Percentiles rank a stretch among this genome's conserved stretches.
Conservation (phyloP, 1,140 invertebrate genomes). For the Pogonognathellus flavescens region DNA sequence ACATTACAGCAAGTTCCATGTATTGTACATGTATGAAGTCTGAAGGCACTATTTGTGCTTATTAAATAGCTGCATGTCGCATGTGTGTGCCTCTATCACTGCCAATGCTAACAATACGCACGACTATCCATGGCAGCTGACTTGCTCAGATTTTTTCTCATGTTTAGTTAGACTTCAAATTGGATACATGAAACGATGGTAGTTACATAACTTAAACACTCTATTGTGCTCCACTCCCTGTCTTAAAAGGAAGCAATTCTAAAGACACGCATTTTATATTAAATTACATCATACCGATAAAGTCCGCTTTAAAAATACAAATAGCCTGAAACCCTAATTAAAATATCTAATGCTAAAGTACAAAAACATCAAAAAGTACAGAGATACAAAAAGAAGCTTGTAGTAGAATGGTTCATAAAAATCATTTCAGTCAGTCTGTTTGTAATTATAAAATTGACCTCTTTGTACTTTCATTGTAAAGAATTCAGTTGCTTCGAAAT, state of each 20-base stretch:
- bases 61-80: slow-evolving; percentile 44
- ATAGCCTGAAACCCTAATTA: not conserved
- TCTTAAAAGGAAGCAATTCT: not conserved
- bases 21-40: not conserved
- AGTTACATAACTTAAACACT: slow-evolving; percentile 7
- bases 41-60: not conserved
- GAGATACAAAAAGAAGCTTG: too few relatives aligned
- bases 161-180: slow-evolving; percentile 29
- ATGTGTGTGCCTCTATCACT: slow-evolving; percentile 28
- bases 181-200: slow-evolving; percentile 7
- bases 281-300: not conserved
- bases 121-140: slow-evolving; percentile 43
- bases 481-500: not conserved
- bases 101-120: slow-evolving; percentile 36
- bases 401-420: too few relatives aligned
- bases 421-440: too few relatives aligned
- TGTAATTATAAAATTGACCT: too few relatives aligned
- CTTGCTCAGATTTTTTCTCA: slow-evolving; percentile 45
- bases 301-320: too few relatives aligned
- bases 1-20: not conserved
- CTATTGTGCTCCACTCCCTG: not conserved
- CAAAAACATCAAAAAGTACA: too few relatives aligned
- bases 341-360: not conserved
- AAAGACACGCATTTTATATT: not conserved
- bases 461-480: too few relatives aligned